Base-by-base conservation (phyloP, 2,888 invertebrate species). In the Penaeus monodon region DNA sequence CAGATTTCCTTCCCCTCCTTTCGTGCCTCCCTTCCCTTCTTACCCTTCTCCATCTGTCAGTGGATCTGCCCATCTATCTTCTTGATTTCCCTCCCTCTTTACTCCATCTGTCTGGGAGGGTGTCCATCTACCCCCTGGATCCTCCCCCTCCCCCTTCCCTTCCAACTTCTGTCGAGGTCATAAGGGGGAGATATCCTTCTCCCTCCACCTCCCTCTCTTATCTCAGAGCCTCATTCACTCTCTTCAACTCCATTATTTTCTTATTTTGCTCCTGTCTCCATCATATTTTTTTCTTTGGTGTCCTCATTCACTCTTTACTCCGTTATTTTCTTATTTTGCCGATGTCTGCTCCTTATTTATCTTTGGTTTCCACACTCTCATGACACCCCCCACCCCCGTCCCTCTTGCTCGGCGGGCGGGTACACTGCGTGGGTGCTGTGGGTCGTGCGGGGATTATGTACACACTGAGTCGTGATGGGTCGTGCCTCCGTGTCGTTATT, bases 401-500 rank as follows among this genome's bases (percentile, higher is more conserved):
- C 33, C 24, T 70, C 70, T 33, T 70, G 27, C 70, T 70, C 24
- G n/a, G n/a, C 70, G n/a, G 27, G 27, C 70, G 57, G 57, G 57
- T 17, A 17, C 57, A 57, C 57, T 57, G 57, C 57, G 57, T 57
- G 57, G 57, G 57, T 57, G 57, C 17, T 57, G 57, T 57, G 57
- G 57, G 57, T 57, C 17, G 57, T 17, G 17, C 14, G 57, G 57
- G 57, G 57, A 57, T 57, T 57, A 57, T 57, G 57, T 57, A 57
- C 57, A 57, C 57, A 57, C 57, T 57, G 57, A 57, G 57, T 57
- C 57, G 57, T 57, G 57, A 57, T 57, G 57, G 57, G 57, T 70
- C n/a, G n/a, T 33, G 70, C 33, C 70, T 70, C 70, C 70, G n/a
- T 33, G 27, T 70, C 70, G n/a, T 70, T 33, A 70, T 33, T 29